Evolutionary conservation across 2,113 vertebrate genomes (phyloP), one percentile per base, ranked within the genome.

Genomic region (Barnardius zonarius): DNA sequence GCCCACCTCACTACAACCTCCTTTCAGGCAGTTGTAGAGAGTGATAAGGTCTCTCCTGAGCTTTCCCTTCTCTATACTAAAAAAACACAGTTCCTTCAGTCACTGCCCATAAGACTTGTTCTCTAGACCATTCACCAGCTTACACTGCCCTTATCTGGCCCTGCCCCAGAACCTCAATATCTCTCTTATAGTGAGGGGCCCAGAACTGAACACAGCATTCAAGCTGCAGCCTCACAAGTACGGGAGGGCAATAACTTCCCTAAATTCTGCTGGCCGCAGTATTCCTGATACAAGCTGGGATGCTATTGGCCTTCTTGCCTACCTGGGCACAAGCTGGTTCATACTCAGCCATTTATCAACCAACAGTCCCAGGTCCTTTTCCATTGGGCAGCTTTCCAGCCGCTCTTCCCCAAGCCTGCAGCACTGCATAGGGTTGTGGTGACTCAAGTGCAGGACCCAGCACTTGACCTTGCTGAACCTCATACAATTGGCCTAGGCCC

Each of bases 391-490:
- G 17, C 27, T 73, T 39, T 91, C 51, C 44, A 67, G 16, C 23
- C 37, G 9, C 30, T 51, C 67, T 67, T 11, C 5, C 18, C 18
- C 33, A 61, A 25, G 33, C 10, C 43, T 30, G 13, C 20, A 59
- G 44, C 2, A 1, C 3, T 1, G 1, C 37, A 15, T 11, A 12
- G 20, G 14, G 3, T 7, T 48, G 12, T 17, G 27, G 30, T 33
- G n/a, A 54, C 14, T 12, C 24, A 74, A 31, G 17, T 2, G 24
- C 28, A 51, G 28, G 33, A 64, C 28, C 6, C 0, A 0, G 30
- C 4, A 37, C 5, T 5, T 10, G 43, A 23, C 17, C 49, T 41
- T 28, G 12, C 8, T 52, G 12, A 41, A 43, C 5, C 39, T 31
- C 25, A 19, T 6, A 27, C 12, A 28, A 6, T 0, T 73, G 52